These are phyloP conservation scores for Fragum whitleyi DNA, from an alignment of 2,888 invertebrate genomes.

Conservation along the genomic window DNA sequence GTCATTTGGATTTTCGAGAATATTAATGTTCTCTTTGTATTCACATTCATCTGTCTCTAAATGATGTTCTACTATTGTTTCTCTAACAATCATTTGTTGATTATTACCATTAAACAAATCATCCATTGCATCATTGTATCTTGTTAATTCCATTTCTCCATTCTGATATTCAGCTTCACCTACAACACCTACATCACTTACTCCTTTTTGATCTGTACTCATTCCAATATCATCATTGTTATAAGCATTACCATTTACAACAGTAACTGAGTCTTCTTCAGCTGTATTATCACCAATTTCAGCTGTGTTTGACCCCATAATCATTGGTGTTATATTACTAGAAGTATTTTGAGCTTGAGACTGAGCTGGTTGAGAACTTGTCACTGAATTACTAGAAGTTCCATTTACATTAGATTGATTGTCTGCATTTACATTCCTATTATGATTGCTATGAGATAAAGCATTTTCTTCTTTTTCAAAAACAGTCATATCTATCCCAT, in stretches of 20 bases:
- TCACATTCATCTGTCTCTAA: not conserved
- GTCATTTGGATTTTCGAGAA: not conserved
- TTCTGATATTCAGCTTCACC: not conserved
- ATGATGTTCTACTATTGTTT: constrained; percentile 10
- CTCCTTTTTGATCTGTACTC: not conserved
- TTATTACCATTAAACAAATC: not conserved
- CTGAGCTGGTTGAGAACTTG: not conserved
- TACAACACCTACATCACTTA: not conserved
- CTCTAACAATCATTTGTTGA: constrained; percentile 8
- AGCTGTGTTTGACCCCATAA: not conserved
- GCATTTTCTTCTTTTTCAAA: constrained; percentile 5
- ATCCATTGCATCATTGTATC: not conserved
- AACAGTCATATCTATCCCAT: constrained; percentile 46
- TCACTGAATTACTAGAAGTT: not conserved
- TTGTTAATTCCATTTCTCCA: not conserved
- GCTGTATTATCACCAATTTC: not conserved
- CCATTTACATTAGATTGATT: constrained; percentile 27
- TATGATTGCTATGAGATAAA: not conserved
- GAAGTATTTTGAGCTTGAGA: not conserved
- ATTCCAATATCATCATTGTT: not conserved
- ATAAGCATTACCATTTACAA: not conserved
- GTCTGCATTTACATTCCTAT: not conserved
- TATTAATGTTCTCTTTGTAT: not conserved
- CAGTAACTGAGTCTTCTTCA: not conserved
- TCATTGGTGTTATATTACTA: not conserved